Conservation (phyloP, 2,888 invertebrate genomes). For the Ceraclea dissimilis region DNA sequence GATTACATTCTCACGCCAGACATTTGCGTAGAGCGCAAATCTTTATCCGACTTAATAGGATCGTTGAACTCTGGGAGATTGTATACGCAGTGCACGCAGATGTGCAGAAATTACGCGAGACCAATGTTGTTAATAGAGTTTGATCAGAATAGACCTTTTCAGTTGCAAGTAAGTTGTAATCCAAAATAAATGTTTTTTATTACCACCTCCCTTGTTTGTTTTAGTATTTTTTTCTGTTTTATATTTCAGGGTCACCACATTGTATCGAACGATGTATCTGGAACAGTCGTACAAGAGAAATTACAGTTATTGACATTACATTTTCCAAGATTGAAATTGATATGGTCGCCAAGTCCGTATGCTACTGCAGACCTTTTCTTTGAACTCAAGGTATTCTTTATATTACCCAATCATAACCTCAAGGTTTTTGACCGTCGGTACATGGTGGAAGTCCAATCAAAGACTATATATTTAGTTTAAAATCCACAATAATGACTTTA, state of each 20-base stretch:
- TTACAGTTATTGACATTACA: conserved; percentile 89
- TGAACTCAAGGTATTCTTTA: conserved; percentile 69
- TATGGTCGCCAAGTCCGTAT: conserved; percentile 96
- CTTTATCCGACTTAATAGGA: conserved; percentile 90
- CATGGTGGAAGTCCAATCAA: too few relatives aligned
- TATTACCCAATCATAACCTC: too few relatives aligned
- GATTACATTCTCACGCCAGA: conserved; percentile 97
- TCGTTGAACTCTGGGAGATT: conserved; percentile 91
- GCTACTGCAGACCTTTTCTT: conserved; percentile 94
- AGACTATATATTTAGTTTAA: too few relatives aligned
- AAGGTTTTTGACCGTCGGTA: too few relatives aligned
- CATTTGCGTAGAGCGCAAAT: conserved; percentile 95
- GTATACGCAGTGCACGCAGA: conserved; percentile 90
- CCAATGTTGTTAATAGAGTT: conserved; percentile 94
- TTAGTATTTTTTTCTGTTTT: too few relatives aligned
- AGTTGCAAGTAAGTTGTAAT: conserved; percentile 59
- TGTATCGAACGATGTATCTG: conserved; percentile 67
- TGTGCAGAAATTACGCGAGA: conserved; percentile 81
- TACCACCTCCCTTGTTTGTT: too few relatives aligned
- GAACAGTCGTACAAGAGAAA: conserved; percentile 75
- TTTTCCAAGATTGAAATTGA: conserved; percentile 84
- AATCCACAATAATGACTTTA: too few relatives aligned
- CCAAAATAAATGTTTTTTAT: too few relatives aligned
- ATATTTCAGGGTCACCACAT: conserved; percentile 68
- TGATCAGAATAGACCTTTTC: conserved; percentile 87